phyloP scores from a whole-genome alignment of 2,888 invertebrate genomes.

The Drosophila neotestacea region DNA sequence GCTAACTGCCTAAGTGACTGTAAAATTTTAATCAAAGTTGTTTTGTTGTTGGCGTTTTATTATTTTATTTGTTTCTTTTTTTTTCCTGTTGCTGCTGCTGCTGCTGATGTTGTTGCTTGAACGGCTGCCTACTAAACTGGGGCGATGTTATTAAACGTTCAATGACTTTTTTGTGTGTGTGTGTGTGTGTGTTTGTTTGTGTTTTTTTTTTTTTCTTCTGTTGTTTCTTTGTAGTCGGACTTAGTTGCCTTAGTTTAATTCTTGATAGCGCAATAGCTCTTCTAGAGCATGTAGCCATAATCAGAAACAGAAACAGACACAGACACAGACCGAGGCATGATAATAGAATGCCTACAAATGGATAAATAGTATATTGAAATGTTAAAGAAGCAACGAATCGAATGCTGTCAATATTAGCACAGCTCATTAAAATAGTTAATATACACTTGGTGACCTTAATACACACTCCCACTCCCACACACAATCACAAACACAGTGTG shows the following conservation, averaged over 20 bases:
- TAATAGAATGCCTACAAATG: slow-evolving; percentile 2
- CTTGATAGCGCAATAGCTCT: slow-evolving; percentile 34
- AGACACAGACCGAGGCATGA: slow-evolving; percentile 8
- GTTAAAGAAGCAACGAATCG: neutral
- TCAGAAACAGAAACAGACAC: slow-evolving; percentile 23
- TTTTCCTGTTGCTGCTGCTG: neutral
- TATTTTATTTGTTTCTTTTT: slow-evolving; percentile 44
- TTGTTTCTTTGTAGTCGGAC: slow-evolving; percentile 39
- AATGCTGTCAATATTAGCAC: slow-evolving; percentile 21
- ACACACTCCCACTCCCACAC: slow-evolving; percentile 28
- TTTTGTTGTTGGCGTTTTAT: slow-evolving; percentile 45
- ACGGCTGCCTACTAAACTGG: slow-evolving; percentile 54
- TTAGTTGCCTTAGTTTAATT: slow-evolving; percentile 21
- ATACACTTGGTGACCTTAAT: slow-evolving; percentile 23
- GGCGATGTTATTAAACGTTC: slow-evolving; percentile 71
- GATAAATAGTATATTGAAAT: slow-evolving; percentile 4
- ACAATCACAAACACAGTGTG: neutral
- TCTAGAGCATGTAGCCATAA: slow-evolving; percentile 16
- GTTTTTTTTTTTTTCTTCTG: slow-evolving; percentile 14
- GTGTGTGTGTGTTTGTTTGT: slow-evolving; percentile 32
- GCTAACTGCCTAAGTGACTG: slow-evolving; percentile 22
- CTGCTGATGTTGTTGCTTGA: slow-evolving; percentile 6
- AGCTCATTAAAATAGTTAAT: slow-evolving; percentile 22
- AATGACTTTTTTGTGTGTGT: slow-evolving; percentile 58
- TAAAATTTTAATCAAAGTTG: slow-evolving; percentile 59